These are phyloP conservation scores for Fulica atra DNA, from an alignment of 2,113 vertebrate species.

Conservation along the genomic window DNA sequence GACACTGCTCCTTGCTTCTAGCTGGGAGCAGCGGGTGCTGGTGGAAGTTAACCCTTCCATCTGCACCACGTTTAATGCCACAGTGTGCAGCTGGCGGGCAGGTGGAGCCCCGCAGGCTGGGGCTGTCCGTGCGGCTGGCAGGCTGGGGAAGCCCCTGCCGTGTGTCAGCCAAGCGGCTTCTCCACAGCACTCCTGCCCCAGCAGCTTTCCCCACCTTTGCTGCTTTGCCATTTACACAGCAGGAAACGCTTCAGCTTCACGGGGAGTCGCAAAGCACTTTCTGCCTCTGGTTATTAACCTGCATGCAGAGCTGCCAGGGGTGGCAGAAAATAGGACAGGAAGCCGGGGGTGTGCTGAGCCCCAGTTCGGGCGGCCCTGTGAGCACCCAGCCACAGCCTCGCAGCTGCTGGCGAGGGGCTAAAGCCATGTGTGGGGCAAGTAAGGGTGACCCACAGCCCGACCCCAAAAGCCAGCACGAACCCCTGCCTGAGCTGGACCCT, in stretches of 20 bases:
- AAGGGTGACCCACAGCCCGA: not conserved
- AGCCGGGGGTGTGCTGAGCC: not conserved
- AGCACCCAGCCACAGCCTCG: not conserved
- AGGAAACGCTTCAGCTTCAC: not conserved
- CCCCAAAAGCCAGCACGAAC: not conserved
- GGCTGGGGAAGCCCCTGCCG: not conserved
- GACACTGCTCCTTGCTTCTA: not conserved
- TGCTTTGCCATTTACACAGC: not conserved
- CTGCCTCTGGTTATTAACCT: not conserved
- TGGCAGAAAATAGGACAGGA: not conserved
- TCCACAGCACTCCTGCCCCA: not conserved
- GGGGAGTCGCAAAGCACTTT: not conserved
- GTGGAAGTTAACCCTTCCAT: not conserved
- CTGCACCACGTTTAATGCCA: accelerated
- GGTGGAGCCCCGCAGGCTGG: not conserved
- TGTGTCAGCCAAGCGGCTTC: not conserved
- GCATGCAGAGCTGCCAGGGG: not conserved
- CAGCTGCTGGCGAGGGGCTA: not conserved
- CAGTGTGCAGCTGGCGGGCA: not conserved
- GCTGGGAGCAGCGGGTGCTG: not conserved
- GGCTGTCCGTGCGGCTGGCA: not conserved
- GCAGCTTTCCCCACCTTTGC: not conserved
- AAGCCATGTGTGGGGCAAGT: not conserved
- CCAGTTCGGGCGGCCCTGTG: not conserved
- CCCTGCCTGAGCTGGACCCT: not conserved